phyloP scores from a whole-genome alignment of 2,113 vertebrate species.

The Pluvialis apricaria region DNA sequence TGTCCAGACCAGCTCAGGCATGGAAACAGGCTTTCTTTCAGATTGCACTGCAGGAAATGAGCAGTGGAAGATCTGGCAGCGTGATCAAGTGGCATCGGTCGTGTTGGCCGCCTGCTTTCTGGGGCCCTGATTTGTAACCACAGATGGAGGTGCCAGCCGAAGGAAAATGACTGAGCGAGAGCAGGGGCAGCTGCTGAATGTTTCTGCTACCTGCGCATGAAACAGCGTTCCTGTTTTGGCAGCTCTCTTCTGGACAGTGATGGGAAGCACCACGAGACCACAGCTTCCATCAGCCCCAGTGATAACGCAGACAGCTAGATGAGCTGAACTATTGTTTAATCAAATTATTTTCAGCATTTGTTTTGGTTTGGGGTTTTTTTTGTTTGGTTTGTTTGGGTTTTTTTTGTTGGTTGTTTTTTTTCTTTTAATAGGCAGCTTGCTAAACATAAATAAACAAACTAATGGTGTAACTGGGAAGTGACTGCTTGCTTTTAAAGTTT shows the following conservation, averaged over 20 bases:
- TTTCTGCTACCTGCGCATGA: neutral
- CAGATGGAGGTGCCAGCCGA: neutral
- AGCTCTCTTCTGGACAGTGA: neutral
- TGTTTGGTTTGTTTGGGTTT: neutral
- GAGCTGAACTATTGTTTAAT: neutral
- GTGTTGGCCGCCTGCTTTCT: rapidly evolving
- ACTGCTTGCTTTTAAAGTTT: neutral
- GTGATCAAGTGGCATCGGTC: rapidly evolving
- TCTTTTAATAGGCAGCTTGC: neutral
- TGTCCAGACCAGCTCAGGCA: neutral
- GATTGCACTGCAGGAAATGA: slow-evolving; percentile 12
- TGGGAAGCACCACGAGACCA: rapidly evolving
- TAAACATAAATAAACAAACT: neutral
- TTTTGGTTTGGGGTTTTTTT: neutral
- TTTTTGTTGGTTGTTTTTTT: neutral
- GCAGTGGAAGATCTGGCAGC: neutral
- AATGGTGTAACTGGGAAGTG: neutral
- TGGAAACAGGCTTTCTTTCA: slow-evolving; percentile 14
- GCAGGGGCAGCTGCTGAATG: neutral
- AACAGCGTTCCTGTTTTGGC: neutral
- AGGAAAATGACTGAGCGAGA: neutral
- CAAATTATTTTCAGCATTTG: neutral
- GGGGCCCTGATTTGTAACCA: neutral
- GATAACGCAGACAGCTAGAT: neutral
- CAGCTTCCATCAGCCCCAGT: neutral